Evolutionary conservation across 2,113 vertebrate species (phyloP).

Genomic region (Junco hyemalis): DNA sequence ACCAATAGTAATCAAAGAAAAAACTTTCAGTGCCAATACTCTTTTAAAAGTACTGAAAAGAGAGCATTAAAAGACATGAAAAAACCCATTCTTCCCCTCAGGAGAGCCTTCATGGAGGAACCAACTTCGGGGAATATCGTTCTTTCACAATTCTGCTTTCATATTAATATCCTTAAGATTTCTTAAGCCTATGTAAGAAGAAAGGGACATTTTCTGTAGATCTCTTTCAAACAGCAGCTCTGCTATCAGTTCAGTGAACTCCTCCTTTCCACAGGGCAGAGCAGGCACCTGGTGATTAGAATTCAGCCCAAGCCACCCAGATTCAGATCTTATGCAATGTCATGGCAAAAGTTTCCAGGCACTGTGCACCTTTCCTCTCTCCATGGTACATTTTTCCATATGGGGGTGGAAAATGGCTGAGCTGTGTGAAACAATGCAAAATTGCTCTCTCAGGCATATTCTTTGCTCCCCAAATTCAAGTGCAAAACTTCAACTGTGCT

Average conservation of each 20-base stretch:
- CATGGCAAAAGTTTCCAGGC: not conserved
- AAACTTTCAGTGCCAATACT: not conserved
- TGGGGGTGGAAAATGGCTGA: not conserved
- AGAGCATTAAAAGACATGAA: not conserved
- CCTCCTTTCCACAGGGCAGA: not conserved
- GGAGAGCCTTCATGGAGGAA: not conserved
- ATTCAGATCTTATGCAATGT: not conserved
- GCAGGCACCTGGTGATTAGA: not conserved
- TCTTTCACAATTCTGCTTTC: not conserved
- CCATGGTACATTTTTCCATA: not conserved
- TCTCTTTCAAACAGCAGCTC: not conserved
- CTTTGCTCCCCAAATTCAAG: slow-evolving; percentile 50
- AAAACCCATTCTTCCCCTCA: not conserved
- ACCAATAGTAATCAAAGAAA: not conserved
- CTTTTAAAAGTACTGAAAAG: not conserved
- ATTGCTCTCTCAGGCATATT: not conserved
- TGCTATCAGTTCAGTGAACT: not conserved
- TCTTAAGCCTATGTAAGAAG: not conserved
- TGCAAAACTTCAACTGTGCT: slow-evolving; percentile 54
- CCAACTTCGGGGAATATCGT: not conserved
- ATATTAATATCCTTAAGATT: not conserved
- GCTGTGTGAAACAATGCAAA: not conserved
- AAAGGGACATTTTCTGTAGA: not conserved
- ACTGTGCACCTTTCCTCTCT: not conserved
- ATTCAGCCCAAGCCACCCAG: not conserved